Base-by-base conservation (phyloP, 2,113 vertebrate genomes). In the Procavia capensis region DNA sequence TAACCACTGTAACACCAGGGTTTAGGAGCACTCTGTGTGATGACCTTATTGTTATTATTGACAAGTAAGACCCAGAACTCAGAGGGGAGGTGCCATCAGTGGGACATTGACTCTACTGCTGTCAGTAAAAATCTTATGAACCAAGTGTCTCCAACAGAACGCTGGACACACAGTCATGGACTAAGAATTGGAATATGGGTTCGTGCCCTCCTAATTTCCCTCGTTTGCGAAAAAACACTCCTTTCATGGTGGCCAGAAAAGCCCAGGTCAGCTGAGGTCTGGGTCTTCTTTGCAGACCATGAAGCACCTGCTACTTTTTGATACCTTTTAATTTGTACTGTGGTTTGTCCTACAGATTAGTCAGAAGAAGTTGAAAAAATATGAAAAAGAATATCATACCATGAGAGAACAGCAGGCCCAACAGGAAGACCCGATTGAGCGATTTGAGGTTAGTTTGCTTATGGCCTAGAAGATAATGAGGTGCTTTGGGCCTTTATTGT, bases 331-430 rank as follows among this genome's bases (percentile, higher is more conserved):
- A 95, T 80, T 81, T 94, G 36, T 70, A 1, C 61, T 96, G 13
- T 96, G 82, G 24, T 96, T 93, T 95, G 43, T 93, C 70, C 78
- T 97, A 96, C 98, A 99, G 99, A 99, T 99, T 96, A 99, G 99
- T 97, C 99, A 99, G 98, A 99, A 99, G 98, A 99, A 99, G 97
- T 98, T 99, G 97, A 99, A 99, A 98, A 99, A 99, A 95, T 99
- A 99, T 61, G 99, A 99, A 97, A 99, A 99, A 93, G 99, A 99
- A 31, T 99, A 99, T 97, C 99, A 99, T 87, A 99, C 99, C 95
- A 99, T 99, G 97, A 98, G 99, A 81, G 99, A 99, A 96, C 99
- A 99, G 96, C 99, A 99, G 96, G 99, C 99, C 86, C 99, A 99
- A 43, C 99, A 99, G 96, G 99, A 99, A 97, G 99, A 99, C 34